These are phyloP conservation scores for Capromys pilorides DNA, from an alignment of 2,797 vertebrate genomes.

Conservation along the genomic window DNA sequence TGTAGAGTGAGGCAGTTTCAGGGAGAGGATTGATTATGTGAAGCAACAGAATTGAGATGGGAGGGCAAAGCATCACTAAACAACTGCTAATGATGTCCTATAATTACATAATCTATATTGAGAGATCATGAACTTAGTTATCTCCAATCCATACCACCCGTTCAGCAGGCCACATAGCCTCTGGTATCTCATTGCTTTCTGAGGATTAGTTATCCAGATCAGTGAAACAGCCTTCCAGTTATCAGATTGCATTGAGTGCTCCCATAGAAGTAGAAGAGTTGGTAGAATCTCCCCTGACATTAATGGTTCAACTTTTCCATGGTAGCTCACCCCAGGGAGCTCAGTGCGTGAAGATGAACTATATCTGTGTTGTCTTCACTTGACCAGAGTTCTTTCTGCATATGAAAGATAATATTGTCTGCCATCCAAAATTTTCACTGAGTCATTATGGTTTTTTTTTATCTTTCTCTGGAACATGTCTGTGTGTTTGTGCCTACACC, in stretches of 20 bases:
- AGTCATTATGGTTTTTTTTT: background rate
- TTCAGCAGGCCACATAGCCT: background rate
- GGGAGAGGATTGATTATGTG: background rate
- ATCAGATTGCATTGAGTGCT: background rate
- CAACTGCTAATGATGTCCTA: background rate
- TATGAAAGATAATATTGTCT: background rate
- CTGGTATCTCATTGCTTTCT: background rate
- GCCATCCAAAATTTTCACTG: background rate
- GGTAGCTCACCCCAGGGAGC: too few relatives aligned
- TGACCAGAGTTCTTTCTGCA: background rate
- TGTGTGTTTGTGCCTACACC: background rate
- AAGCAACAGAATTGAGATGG: background rate
- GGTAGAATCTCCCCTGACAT: background rate
- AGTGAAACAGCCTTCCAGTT: background rate
- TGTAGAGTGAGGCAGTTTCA: constrained; percentile 60
- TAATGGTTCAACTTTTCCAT: background rate
- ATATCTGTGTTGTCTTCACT: background rate
- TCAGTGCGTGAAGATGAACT: background rate
- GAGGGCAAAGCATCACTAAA: background rate
- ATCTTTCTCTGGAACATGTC: background rate
- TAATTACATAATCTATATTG: background rate
- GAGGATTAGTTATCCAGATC: background rate
- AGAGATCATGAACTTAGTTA: background rate
- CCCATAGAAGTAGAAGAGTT: background rate
- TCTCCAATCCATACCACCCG: background rate